Evolutionary conservation across 37 sponge, comb jelly and placozoan genomes (phyloP), one percentile per base, ranked within the genome.

Genomic region (Haliclona indistincta): DNA sequence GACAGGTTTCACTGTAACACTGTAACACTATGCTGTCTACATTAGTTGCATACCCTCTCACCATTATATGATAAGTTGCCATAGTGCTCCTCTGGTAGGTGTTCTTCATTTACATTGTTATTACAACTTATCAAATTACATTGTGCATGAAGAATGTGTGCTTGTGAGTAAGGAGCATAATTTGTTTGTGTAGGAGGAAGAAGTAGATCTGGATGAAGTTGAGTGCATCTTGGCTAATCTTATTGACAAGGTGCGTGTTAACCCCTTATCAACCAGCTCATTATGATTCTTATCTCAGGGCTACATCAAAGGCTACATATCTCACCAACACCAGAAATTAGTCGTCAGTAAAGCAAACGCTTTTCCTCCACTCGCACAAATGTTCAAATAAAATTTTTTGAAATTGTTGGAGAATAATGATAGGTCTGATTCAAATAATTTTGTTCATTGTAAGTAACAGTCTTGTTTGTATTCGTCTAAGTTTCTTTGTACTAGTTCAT

Each of bases 321-420:
- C 97, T n/a, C 86, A 93, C 49, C 86, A 88, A 49, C 94, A 97
- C 62, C 90, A 94, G 85, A 97, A 97, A 70, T 72, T 97, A 32
- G 98, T 97, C 1, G 95, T 97, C 69, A 97, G 98, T 80, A 97
- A 97, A 61, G 83, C 91, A 56, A 91, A 88, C 68, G 84, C 98
- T 0, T 97, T 97, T 70, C 98, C 98, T 38, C 38, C 17, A 19
- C 55, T 81, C 26, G 62, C 82, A 15, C 35, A 77, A 17, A 47
- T 84, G 1, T 11, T 82, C 42, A 78, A 78, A 36, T 54, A 52
- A 47, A n/a, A n/a, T n/a, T n/a, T n/a, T n/a, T n/a, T n/a, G n/a
- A n/a, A n/a, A n/a, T n/a, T n/a, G n/a, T n/a, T n/a, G n/a, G n/a
- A n/a, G n/a, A n/a, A n/a, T n/a, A n/a, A n/a, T n/a, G n/a, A n/a